Evolutionary conservation across 1,140 invertebrate genomes (phyloP), one percentile per base, ranked within the genome.

Genomic region (Aphelenchoides avenae): DNA sequence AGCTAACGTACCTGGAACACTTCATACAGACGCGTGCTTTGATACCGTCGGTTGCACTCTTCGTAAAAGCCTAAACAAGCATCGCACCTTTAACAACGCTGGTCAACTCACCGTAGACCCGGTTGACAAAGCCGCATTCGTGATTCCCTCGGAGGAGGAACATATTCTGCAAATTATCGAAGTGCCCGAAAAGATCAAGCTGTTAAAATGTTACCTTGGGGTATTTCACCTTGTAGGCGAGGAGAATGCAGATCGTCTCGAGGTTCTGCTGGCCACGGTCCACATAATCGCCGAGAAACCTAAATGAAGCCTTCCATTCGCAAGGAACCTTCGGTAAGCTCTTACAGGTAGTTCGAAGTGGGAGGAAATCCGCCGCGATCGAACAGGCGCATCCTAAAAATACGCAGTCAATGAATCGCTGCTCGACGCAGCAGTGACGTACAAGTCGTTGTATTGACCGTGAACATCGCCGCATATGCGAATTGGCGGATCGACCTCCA

Each of bases 341-440:
- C n/a, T n/a, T n/a, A n/a, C 60, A 99, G 83, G 81, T 99, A 99
- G 81, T 99, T 99, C 30, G 91, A 91, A 80, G 98, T 93, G 15
- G 94, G 94, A 36, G 94, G 94, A 79, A 98, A 98, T 18, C 93
- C 91, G 53, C 94, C 94, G 79, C 97, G 97, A 78, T 98, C 94
- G 80, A 99, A 99, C 57, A 99, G 82, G 77, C 94, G 85, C 63
- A 99, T 81, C n/a, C n/a, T n/a, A n/a, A n/a, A n/a, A n/a, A n/a
- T n/a, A n/a, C n/a, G n/a, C n/a, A n/a, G n/a, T n/a, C n/a, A n/a
- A n/a, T n/a, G n/a, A n/a, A n/a, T n/a, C n/a, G n/a, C n/a, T n/a
- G n/a, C n/a, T n/a, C n/a, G n/a, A n/a, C n/a, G n/a, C n/a, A n/a
- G n/a, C n/a, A n/a, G n/a, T n/a, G n/a, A n/a, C n/a, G n/a, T n/a